phyloP scores from a whole-genome alignment of 2,888 invertebrate genomes.

The Baronia brevicornis region DNA sequence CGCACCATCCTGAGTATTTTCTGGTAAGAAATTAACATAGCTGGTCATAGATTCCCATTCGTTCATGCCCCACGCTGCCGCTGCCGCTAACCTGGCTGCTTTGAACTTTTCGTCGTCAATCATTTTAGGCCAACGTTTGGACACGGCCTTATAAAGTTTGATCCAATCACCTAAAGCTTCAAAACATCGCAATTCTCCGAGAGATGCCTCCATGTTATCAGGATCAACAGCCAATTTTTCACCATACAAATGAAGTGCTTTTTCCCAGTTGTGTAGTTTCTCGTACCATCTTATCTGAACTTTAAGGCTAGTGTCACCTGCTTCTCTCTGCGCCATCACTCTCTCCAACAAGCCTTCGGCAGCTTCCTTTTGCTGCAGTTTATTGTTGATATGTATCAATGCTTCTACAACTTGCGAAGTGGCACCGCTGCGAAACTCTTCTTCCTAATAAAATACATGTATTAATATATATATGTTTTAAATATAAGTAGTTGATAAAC shows the following conservation, averaged over 20 bases:
- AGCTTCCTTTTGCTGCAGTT: constrained; percentile 98
- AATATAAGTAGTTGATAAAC: background rate
- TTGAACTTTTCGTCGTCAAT: constrained; percentile 70
- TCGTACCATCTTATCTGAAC: constrained; percentile 95
- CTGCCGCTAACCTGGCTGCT: constrained; percentile 93
- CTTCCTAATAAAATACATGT: constrained; percentile 76
- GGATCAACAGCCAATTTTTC: constrained; percentile 80
- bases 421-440: constrained; percentile 90
- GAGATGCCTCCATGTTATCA: constrained; percentile 84
- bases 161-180: constrained; percentile 99
- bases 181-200: constrained; percentile 96
- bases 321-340: constrained; percentile 87
- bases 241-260: constrained; percentile 91
- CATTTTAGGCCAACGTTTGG: constrained; percentile 85
- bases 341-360: constrained; percentile 94
- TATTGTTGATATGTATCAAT: constrained; percentile 97
- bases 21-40: constrained; percentile 91
- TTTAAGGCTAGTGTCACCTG: constrained; percentile 74
- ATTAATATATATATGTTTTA: constrained; percentile 1
- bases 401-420: constrained; percentile 94
- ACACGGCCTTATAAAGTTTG: constrained; percentile 87
- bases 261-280: constrained; percentile 99
- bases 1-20: constrained; percentile 95
- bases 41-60: constrained; percentile 96
- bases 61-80: constrained; percentile 96